Base-by-base conservation (phyloP, 2,113 vertebrate genomes). In the Ahaetulla prasina region DNA sequence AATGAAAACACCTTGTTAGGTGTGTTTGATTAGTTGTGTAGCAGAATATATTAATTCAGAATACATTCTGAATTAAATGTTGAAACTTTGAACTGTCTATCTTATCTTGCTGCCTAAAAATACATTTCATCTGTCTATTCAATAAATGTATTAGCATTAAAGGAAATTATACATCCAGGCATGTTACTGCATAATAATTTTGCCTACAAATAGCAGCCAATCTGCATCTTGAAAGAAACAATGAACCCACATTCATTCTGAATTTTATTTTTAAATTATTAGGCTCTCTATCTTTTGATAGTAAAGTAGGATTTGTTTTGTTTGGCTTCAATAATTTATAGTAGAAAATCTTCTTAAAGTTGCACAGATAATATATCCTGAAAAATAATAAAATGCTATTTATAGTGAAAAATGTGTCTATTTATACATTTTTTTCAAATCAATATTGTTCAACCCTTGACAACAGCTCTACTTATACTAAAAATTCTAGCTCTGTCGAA, bases 251-350 rank as follows among this genome's bases (percentile, higher is more conserved):
- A 93, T 85, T 89, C 53, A 95, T 94, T 91, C 57, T 49, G 95
- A 96, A 96, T 87, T 93, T 92, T 88, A 94, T 30, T 57, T 95
- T 97, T 96, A 97, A 96, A 97, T 96, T 96, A 94, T 92, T 91
- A 92, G 94, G 90, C 89, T 94, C 95, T 53, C 52, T 52, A 10
- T 53, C 52, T 53, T 92, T 93, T 94, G 86, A 90, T 88, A 91
- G 60, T 93, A 45, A 87, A 92, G 95, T 92, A 95, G 86, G 25
- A 4, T 94, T 91, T 94, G 95, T 94, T 88, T 57, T 89, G 94
- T 85, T 95, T 91, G 93, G 57, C 60, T 87, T 93, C 84, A 8
- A 94, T 93, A 91, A 95, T 55, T 80, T 88, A 80, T 91, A 86
- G 43, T 93, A 60, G 2, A 94, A 43, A 27, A 52, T 7, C 60